Evolutionary conservation across 2,888 invertebrate species (phyloP).

Genomic region (Notodonta dromedarius): DNA sequence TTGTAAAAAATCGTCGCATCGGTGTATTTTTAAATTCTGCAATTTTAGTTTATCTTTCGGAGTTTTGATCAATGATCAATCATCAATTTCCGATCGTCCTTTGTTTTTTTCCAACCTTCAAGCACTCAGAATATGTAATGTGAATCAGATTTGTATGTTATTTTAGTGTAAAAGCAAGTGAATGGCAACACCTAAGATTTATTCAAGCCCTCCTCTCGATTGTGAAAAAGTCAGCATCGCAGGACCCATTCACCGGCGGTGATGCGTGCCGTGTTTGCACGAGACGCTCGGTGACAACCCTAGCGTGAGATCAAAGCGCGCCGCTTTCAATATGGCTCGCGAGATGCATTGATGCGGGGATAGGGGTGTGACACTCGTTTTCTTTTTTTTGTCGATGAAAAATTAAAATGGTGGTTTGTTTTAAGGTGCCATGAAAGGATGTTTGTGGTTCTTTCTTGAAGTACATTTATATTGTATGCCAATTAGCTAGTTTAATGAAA

Average conservation of each 20-base stretch:
- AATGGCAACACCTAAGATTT: neutral
- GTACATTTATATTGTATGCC: too few species aligned
- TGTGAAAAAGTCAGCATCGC: constrained; percentile 10
- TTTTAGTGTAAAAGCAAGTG: too few species aligned
- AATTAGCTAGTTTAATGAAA: neutral
- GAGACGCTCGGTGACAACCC: constrained; percentile 30
- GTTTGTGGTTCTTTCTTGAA: too few species aligned
- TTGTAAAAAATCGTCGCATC: too few species aligned
- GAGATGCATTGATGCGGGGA: constrained; percentile 32
- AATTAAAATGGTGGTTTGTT: neutral
- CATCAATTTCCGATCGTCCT: too few species aligned
- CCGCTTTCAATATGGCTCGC: constrained; percentile 50
- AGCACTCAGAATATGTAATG: too few species aligned
- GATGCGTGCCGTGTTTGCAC: constrained; percentile 13
- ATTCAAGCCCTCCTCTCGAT: neutral
- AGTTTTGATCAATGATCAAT: too few species aligned
- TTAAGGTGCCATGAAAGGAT: neutral
- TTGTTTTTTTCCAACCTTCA: too few species aligned
- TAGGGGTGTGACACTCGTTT: constrained; percentile 35
- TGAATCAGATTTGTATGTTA: too few species aligned
- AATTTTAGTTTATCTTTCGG: too few species aligned
- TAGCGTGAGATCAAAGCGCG: constrained; percentile 53
- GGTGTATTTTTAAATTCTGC: too few species aligned
- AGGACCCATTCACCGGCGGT: neutral
- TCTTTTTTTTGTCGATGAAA: constrained; percentile 6